Evolutionary conservation across 2,888 invertebrate genomes (phyloP), one percentile per base, ranked within the genome.

Genomic region (Crioceris asparagi): DNA sequence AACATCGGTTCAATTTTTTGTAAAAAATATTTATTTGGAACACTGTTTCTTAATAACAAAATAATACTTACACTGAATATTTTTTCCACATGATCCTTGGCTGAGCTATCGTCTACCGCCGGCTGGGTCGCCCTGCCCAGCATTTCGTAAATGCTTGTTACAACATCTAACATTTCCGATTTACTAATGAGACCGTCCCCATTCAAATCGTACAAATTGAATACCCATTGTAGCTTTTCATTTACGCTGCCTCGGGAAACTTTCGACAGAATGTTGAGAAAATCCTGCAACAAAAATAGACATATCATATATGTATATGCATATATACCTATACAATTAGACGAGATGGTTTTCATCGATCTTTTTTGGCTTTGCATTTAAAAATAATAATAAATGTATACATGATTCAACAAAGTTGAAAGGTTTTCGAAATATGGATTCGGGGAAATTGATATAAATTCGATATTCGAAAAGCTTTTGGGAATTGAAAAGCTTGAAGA

Each of bases 201-300:
- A 55, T 90, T 85, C 39, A 85, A 74, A 62, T 91, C 91, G 65
- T 91, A 91, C 14, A 91, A 68, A 6, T 80, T 77, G 62, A 91
- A 91, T 36, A 88, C 79, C 90, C 90, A 91, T 49, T 84, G 79
- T 26, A 91, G 68, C 59, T 90, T 86, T 61, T 91, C 90, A 53
- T 85, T 81, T 3, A 83, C 72, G 12, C 80, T 79, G 8, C 90
- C 90, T 39, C 88, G 72, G 1, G 86, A 86, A 43, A 88, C 80
- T 50, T 85, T 81, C 15, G 88, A 90, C 18, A 90, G 66, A 39
- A 85, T 83, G 52, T 75, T 77, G 32, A 90, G 71, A 65, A 88
- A 88, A 60, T 90, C 87, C 88, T 90, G 69, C 4, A 59, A 59
- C 17, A 25, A 34, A 42, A 40, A 34, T 29, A 11, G 23, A n/a